A percentile compares a stretch with the other conserved stretches of the same genome.
Evolutionary conservation across 2,113 vertebrate species (phyloP).

Genomic region (Etheostoma cragini): DNA sequence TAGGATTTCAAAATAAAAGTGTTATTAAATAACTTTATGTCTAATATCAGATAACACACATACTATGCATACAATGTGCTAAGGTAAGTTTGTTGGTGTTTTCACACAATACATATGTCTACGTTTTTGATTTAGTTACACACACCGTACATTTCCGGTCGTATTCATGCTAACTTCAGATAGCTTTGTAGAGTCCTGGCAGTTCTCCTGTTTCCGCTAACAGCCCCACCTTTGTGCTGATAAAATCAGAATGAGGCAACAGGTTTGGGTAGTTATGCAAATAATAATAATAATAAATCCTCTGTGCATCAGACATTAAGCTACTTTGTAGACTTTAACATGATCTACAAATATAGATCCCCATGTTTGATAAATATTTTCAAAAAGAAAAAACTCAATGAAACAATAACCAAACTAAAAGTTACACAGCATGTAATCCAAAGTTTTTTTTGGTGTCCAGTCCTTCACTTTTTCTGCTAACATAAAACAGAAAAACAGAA

Average conservation of each 20-base stretch:
- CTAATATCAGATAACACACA: rapidly evolving
- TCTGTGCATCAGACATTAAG: not conserved
- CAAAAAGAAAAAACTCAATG: not conserved
- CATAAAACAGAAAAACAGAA: constrained; percentile 16
- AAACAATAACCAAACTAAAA: not conserved
- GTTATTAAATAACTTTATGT: rapidly evolving
- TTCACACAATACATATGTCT: not conserved
- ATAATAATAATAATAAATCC: not conserved
- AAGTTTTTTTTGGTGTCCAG: not conserved
- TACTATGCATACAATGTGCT: not conserved
- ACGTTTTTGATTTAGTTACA: not conserved
- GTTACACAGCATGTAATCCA: not conserved
- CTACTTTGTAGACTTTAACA: not conserved
- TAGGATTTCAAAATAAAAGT: constrained; percentile 35
- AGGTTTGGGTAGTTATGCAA: not conserved
- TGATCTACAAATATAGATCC: not conserved
- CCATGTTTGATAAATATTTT: not conserved
- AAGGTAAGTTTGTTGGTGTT: not conserved
- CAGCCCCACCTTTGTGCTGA: constrained; percentile 10
- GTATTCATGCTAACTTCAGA: not conserved
- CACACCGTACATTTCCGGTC: constrained; percentile 22
- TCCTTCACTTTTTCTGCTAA: not conserved
- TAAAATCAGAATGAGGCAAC: not conserved
- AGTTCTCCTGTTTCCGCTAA: constrained; percentile 14
- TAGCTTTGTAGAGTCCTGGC: not conserved